Evolutionary conservation across 2,888 invertebrate species (phyloP).

Genomic region (Rotaria macrura): DNA sequence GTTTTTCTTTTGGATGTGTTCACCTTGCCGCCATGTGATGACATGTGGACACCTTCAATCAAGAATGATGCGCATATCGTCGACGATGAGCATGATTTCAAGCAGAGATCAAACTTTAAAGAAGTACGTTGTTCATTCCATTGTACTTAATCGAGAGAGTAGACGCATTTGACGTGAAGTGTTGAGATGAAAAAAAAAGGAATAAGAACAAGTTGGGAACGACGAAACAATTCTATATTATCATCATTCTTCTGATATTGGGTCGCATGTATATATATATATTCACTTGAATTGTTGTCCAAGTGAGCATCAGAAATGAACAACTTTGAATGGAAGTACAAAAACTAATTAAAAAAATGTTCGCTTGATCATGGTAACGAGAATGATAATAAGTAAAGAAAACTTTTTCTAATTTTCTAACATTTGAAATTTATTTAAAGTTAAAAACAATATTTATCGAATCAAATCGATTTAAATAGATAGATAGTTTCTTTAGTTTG

Average conservation of each 20-base stretch:
- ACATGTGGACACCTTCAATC: not conserved
- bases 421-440: no score
- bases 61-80: not conserved
- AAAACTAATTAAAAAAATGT: no score
- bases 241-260: not conserved
- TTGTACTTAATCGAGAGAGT: conserved; percentile 12
- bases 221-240: not conserved
- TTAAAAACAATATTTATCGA: no score
- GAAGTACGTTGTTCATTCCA: not conserved
- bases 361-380: no score
- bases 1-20: not conserved
- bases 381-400: no score
- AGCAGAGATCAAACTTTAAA: not conserved
- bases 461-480: no score
- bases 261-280: no score
- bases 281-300: not conserved
- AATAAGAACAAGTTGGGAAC: not conserved
- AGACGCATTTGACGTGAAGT: not conserved
- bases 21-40: not conserved
- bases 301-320: not conserved
- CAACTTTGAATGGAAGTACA: not conserved
- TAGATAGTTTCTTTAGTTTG: no score
- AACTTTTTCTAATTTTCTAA: no score
- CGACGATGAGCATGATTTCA: not conserved
- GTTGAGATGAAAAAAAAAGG: not conserved